These are phyloP conservation scores for Battus philenor DNA, from an alignment of 1,140 invertebrate genomes.

Conservation along the genomic window DNA sequence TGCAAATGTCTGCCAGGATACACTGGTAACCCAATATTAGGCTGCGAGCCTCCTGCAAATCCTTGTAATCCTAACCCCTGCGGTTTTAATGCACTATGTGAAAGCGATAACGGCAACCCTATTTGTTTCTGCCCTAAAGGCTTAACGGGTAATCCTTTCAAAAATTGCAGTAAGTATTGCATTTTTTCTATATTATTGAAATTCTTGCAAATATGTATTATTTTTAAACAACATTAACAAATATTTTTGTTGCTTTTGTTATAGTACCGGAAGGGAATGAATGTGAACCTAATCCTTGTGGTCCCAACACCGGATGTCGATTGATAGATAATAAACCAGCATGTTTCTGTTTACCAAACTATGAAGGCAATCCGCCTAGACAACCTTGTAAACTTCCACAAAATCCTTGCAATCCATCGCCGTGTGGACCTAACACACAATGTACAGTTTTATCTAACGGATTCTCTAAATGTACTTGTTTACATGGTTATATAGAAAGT, in stretches of 20 bases:
- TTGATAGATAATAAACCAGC: conserved; percentile 82
- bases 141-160: conserved; percentile 92
- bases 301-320: conserved; percentile 87
- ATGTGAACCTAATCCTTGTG: conserved; percentile 90
- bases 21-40: conserved; percentile 80
- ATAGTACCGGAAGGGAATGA: conserved; percentile 91
- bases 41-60: conserved; percentile 79
- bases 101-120: conserved; percentile 89
- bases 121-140: conserved; percentile 94
- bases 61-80: conserved; percentile 91
- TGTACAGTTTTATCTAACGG: conserved; percentile 88
- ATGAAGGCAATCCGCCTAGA: conserved; percentile 88
- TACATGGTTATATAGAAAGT: conserved; percentile 88
- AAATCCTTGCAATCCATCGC: conserved; percentile 89
- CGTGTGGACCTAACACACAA: conserved; percentile 92
- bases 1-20: conserved; percentile 88
- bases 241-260: conserved; percentile 30
- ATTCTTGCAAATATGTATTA: not conserved
- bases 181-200: conserved; percentile 5
- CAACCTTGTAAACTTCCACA: conserved; percentile 80
- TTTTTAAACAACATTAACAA: not conserved
- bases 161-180: conserved; percentile 89
- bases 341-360: conserved; percentile 92
- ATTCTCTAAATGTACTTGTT: conserved; percentile 91
- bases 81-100: conserved; percentile 88